Evolutionary conservation across 2,888 invertebrate species (phyloP).

Genomic region (Lysandra bellargus): DNA sequence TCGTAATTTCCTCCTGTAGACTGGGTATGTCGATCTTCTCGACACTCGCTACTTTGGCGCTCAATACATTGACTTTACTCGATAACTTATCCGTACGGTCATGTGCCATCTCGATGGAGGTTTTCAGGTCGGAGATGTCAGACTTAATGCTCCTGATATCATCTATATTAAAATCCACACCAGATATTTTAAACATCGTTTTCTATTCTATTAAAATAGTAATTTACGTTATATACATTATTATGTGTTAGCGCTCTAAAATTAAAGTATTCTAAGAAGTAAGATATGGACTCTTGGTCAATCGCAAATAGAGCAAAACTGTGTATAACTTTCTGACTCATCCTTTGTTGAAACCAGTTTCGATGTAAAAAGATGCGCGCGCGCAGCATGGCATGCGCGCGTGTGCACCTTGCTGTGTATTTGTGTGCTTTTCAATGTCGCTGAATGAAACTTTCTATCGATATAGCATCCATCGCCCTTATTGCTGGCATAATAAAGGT

Average conservation of each 20-base stretch:
- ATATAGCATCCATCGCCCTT: conserved; percentile 36
- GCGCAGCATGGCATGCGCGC: conserved; percentile 43
- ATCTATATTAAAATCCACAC: too few relatives aligned
- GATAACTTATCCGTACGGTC: too few relatives aligned
- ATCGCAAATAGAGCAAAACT: conserved; percentile 41
- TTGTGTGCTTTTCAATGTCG: conserved; percentile 67
- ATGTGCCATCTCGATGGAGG: too few relatives aligned
- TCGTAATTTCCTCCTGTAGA: too few relatives aligned
- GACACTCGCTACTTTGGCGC: too few relatives aligned
- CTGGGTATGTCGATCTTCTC: too few relatives aligned
- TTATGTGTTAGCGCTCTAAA: background rate
- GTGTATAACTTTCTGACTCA: conserved; percentile 61
- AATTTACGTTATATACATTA: background rate
- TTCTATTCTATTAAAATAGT: background rate
- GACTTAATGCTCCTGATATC: too few relatives aligned
- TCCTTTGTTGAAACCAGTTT: conserved; percentile 73
- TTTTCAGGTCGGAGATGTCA: too few relatives aligned
- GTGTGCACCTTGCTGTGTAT: conserved; percentile 51
- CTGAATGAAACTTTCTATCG: conserved; percentile 79
- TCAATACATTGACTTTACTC: too few relatives aligned
- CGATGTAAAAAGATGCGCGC: conserved; percentile 61
- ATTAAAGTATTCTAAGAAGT: background rate
- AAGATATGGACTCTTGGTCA: background rate
- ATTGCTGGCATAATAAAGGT: background rate
- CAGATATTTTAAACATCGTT: background rate